Conservation (phyloP, 2,797 vertebrate species). For the Dermochelys coriacea region DNA sequence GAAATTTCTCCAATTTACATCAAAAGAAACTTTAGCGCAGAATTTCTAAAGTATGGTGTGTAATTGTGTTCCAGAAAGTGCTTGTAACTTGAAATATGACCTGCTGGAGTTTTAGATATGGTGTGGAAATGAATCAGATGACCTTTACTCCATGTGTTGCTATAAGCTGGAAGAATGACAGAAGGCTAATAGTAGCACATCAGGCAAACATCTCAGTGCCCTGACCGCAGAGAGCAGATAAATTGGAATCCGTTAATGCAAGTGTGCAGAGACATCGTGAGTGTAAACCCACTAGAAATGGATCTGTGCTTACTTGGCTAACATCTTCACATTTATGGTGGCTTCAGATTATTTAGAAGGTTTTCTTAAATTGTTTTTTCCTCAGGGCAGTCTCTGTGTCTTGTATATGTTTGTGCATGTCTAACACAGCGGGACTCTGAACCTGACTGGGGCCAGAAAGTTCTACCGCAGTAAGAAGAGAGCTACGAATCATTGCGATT, state of each 20-base stretch:
- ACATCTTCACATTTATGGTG: accelerated
- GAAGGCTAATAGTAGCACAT: neutral
- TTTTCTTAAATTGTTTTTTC: conserved; percentile 19
- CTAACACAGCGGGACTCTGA: neutral
- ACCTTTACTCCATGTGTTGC: neutral
- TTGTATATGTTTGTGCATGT: neutral
- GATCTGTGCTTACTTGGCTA: neutral
- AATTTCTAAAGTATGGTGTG: accelerated
- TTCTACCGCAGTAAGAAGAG: neutral
- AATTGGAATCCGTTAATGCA: neutral
- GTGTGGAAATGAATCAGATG: neutral
- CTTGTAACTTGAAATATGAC: neutral
- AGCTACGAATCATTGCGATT: neutral
- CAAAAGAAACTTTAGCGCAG: neutral
- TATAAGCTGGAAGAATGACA: conserved; percentile 4
- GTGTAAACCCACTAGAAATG: neutral
- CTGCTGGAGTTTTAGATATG: neutral
- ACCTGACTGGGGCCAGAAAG: neutral
- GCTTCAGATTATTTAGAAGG: neutral
- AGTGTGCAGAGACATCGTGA: neutral
- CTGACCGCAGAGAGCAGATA: neutral
- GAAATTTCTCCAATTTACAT: neutral
- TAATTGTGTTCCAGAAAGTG: neutral
- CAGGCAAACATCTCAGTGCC: neutral
- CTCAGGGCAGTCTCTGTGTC: neutral